Conservation (phyloP, 2,888 invertebrate species). For the Conistra vaccinii region DNA sequence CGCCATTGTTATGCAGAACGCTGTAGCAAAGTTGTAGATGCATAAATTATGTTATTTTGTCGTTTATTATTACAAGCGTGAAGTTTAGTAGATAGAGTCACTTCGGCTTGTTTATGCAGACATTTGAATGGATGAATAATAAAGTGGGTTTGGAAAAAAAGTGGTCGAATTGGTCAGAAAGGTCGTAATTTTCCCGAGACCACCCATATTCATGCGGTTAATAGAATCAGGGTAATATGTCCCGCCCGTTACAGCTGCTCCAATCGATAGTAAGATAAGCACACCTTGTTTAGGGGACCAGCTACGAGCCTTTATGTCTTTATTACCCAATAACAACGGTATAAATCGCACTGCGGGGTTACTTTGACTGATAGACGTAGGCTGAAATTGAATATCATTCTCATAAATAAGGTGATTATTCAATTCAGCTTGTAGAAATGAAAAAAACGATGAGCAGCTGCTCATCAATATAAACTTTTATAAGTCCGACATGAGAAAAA, state of each 20-base stretch:
- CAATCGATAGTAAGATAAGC: conserved; percentile 83
- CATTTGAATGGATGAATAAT: conserved; percentile 57
- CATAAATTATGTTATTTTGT: conserved; percentile 72
- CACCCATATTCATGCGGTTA: conserved; percentile 74
- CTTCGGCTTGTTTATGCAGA: conserved; percentile 54
- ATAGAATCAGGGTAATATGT: conserved; percentile 80
- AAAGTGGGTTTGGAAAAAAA: conserved; percentile 35
- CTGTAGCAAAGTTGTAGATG: conserved; percentile 71
- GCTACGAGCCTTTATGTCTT: conserved; percentile 78
- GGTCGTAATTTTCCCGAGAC: conserved; percentile 71
- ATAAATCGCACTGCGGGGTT: conserved; percentile 74
- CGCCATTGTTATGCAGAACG: conserved; percentile 74
- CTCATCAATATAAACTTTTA: conserved; percentile 12
- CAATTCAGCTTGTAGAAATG: conserved; percentile 44
- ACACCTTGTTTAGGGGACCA: conserved; percentile 78
- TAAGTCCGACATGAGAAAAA: neutral
- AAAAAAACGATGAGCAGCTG: conserved; percentile 41
- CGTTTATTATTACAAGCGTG: conserved; percentile 63
- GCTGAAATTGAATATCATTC: conserved; percentile 74
- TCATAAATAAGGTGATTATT: conserved; percentile 61
- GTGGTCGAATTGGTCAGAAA: conserved; percentile 61
- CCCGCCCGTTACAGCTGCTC: conserved; percentile 79
- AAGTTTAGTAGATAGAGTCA: conserved; percentile 59
- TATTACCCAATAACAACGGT: conserved; percentile 80
- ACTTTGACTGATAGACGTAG: conserved; percentile 72